These are phyloP conservation scores for Tinea pellionella DNA, from an alignment of 2,888 invertebrate species.

Conservation along the genomic window DNA sequence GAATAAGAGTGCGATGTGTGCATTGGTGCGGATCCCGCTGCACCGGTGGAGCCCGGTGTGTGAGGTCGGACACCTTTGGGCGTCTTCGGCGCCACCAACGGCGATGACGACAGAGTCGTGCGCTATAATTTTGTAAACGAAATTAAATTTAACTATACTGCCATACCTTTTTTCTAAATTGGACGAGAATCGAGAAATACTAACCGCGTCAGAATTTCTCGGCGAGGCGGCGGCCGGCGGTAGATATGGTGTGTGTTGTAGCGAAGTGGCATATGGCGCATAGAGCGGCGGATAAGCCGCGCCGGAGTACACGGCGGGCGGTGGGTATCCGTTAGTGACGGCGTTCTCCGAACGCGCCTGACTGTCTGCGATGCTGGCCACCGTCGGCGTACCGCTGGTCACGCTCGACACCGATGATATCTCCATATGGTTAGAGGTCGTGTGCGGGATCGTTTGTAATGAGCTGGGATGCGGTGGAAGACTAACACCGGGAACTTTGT, in stretches of 20 bases:
- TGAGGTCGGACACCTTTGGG: slow-evolving; percentile 59
- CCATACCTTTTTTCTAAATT: neutral
- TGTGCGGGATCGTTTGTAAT: neutral
- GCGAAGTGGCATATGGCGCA: slow-evolving; percentile 80
- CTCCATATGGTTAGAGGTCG: neutral
- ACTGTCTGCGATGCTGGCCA: slow-evolving; percentile 70
- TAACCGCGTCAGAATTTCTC: slow-evolving; percentile 68
- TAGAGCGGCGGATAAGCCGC: slow-evolving; percentile 74
- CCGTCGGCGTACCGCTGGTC: neutral
- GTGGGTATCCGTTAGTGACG: slow-evolving; percentile 67
- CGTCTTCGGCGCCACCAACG: slow-evolving; percentile 62
- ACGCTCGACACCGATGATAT: neutral
- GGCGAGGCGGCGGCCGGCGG: slow-evolving; percentile 74
- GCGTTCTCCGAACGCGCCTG: slow-evolving; percentile 76
- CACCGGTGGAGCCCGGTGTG: slow-evolving; percentile 56
- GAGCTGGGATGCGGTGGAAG: neutral
- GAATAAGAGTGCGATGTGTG: slow-evolving; percentile 72
- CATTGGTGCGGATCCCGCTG: slow-evolving; percentile 42
- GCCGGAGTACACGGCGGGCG: slow-evolving; percentile 82
- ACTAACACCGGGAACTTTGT: neutral
- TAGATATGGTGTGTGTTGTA: slow-evolving; percentile 80
- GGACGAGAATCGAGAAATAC: neutral
- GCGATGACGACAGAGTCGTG: slow-evolving; percentile 56
- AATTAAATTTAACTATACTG: neutral
- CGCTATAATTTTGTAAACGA: slow-evolving; percentile 36